Conservation (phyloP, 2,113 vertebrate genomes). For the Loxodonta africana region DNA sequence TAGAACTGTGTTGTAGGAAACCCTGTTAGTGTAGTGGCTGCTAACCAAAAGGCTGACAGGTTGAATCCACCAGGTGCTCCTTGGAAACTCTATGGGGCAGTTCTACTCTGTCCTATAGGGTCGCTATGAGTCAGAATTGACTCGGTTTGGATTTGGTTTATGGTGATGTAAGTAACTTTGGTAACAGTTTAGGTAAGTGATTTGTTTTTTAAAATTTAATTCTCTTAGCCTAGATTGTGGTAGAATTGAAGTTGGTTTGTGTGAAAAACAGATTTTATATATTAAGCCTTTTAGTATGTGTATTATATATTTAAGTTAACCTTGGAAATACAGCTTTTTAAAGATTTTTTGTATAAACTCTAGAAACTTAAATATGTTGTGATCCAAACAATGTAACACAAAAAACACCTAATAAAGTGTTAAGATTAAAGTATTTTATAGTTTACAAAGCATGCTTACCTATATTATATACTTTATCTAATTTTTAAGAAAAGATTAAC, state of each 20-base stretch:
- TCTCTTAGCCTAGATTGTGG: background rate
- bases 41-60: too few species aligned
- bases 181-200: slow-evolving; percentile 39
- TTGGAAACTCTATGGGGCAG: too few species aligned
- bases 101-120: too few species aligned
- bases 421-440: slow-evolving; percentile 40
- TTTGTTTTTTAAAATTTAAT: slow-evolving; percentile 62
- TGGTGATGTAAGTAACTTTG: slow-evolving; percentile 6
- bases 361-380: slow-evolving; percentile 31
- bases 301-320: slow-evolving; percentile 5
- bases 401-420: slow-evolving; percentile 11
- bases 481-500: slow-evolving; percentile 37
- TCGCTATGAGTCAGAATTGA: too few species aligned
- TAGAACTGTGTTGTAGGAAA: slow-evolving; percentile 2
- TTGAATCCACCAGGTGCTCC: too few species aligned
- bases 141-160: too few species aligned
- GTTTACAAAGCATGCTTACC: slow-evolving; percentile 31
- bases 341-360: slow-evolving; percentile 43
- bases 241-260: slow-evolving; percentile 52
- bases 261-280: slow-evolving; percentile 33
- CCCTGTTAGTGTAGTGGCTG: too few species aligned
- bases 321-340: background rate
- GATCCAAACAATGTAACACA: slow-evolving; percentile 30
- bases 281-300: background rate
- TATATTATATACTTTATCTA: slow-evolving; percentile 23